These are phyloP conservation scores for Daubentonia madagascariensis DNA, from an alignment of 2,113 vertebrate species.

Conservation along the genomic window DNA sequence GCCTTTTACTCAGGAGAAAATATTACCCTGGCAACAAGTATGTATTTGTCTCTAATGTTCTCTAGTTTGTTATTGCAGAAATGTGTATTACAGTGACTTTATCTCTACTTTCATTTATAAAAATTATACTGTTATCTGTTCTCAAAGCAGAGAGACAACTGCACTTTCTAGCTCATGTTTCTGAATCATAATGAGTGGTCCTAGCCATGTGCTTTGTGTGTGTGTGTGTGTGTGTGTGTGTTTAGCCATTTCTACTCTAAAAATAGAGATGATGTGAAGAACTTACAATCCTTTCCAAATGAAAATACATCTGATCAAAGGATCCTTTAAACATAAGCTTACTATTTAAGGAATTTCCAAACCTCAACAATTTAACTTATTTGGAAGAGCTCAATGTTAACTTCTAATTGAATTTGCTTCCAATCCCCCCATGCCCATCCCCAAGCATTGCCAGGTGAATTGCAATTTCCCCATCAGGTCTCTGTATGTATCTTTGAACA, in stretches of 20 bases:
- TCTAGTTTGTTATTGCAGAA: neutral
- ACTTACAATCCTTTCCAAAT: neutral
- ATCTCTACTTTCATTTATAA: slow-evolving; percentile 13
- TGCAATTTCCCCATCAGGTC: neutral
- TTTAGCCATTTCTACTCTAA: neutral
- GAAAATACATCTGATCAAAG: neutral
- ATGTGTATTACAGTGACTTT: neutral
- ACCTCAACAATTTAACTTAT: neutral
- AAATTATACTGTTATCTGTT: neutral
- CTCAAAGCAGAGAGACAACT: neutral
- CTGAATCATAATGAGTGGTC: neutral
- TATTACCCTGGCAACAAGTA: neutral
- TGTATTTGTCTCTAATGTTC: slow-evolving; percentile 2
- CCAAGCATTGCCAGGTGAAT: neutral
- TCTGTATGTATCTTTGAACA: neutral
- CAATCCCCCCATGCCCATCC: accelerated
- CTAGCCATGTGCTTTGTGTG: neutral
- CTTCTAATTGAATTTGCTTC: neutral
- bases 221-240: neutral
- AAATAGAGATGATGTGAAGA: neutral
- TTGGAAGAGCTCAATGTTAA: neutral
- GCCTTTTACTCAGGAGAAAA: neutral
- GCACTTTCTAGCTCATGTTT: neutral
- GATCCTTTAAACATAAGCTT: neutral
- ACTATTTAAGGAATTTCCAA: neutral